Conservation (phyloP, 2,113 vertebrate genomes). For the Campylomormyrus numenius region DNA sequence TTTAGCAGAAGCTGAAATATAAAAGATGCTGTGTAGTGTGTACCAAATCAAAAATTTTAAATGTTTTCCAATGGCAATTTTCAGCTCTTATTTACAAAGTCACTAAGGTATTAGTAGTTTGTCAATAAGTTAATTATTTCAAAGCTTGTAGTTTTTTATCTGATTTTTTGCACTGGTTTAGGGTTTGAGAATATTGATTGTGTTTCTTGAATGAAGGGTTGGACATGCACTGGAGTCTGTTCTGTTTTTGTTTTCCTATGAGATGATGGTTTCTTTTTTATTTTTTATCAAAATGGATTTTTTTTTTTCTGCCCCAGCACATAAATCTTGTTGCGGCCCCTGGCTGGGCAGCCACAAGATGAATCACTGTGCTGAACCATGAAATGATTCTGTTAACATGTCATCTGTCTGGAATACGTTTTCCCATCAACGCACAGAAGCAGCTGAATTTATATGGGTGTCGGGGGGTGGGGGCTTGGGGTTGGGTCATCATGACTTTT, state of each 20-base stretch:
- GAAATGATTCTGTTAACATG: constrained; percentile 95
- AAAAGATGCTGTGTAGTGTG: neutral
- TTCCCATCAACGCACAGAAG: constrained; percentile 60
- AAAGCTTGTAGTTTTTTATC: neutral
- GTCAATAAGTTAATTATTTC: neutral
- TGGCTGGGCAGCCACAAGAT: constrained; percentile 48
- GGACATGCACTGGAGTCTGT: neutral
- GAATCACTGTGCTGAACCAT: constrained; percentile 60
- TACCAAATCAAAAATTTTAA: neutral
- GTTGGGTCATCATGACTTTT: constrained; percentile 57
- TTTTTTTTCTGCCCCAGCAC: constrained; percentile 31
- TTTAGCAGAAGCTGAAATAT: neutral
- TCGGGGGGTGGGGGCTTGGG: constrained; percentile 51
- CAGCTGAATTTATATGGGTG: constrained; percentile 58
- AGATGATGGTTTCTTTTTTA: neutral
- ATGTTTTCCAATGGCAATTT: neutral
- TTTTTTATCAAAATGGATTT: constrained; percentile 17
- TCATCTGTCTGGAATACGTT: constrained; percentile 82
- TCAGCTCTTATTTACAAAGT: neutral
- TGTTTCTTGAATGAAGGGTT: neutral
- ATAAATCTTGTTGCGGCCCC: constrained; percentile 70
- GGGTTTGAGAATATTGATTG: neutral
- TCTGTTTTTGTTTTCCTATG: constrained; percentile 1
- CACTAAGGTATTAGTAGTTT: neutral
- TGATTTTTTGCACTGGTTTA: neutral